Conservation (phyloP, 1,140 invertebrate genomes). For the Lordiphosa mommai region DNA sequence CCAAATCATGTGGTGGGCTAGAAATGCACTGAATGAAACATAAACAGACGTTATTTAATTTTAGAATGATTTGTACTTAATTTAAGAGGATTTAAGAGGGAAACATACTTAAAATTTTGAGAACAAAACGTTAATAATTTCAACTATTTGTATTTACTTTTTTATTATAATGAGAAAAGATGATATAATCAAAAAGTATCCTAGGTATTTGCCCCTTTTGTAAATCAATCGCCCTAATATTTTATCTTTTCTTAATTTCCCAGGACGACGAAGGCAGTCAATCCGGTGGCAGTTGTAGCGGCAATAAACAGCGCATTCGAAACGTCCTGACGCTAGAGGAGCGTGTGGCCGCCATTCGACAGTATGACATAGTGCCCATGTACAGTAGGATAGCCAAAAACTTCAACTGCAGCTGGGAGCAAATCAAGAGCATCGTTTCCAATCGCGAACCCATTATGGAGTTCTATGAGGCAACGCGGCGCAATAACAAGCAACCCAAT, state of each 20-base stretch:
- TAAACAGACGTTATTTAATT: no score
- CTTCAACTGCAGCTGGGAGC: slow-evolving; percentile 76
- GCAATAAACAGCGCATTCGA: slow-evolving; percentile 40
- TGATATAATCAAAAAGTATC: no score
- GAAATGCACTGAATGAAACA: no score
- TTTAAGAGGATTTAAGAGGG: no score
- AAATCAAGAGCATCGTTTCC: slow-evolving; percentile 70
- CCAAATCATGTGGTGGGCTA: no score
- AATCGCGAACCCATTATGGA: slow-evolving; percentile 65
- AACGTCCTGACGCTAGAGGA: slow-evolving; percentile 71
- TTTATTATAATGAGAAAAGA: no score
- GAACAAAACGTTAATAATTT: no score
- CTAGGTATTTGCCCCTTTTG: no score
- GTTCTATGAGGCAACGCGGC: slow-evolving; percentile 54
- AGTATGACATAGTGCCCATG: slow-evolving; percentile 68
- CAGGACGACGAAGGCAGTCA: slow-evolving; percentile 24
- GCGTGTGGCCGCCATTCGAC: slow-evolving; percentile 58
- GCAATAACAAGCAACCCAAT: slow-evolving; percentile 23
- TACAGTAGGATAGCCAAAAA: slow-evolving; percentile 70
- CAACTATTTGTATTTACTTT: no score
- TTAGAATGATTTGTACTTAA: no score
- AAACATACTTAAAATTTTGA: no score
- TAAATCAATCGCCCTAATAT: no score
- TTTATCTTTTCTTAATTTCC: neutral
- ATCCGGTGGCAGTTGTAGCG: slow-evolving; percentile 8